Evolutionary conservation across 2,113 vertebrate genomes (phyloP).

Genomic region (Redunca redunca): DNA sequence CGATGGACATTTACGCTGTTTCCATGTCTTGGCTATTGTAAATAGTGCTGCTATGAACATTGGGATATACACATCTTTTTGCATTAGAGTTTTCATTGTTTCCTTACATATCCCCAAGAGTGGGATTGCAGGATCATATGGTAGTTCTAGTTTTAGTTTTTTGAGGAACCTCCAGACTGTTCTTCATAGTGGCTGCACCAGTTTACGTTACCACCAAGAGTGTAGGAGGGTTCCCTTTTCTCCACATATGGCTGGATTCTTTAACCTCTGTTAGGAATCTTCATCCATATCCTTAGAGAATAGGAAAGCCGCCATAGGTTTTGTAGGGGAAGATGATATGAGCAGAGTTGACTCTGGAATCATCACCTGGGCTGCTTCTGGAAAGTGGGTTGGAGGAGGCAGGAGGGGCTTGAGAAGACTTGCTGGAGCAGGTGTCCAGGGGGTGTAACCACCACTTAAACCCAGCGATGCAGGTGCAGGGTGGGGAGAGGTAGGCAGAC

Average conservation of each 20-base stretch:
- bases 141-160: not conserved
- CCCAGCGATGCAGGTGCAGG: accelerated
- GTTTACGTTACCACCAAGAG: not conserved
- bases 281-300: not conserved
- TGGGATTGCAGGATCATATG: not conserved
- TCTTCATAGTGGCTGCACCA: not conserved
- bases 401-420: not conserved
- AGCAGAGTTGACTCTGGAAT: not conserved
- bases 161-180: not conserved
- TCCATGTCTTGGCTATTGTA: not conserved
- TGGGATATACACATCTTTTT: not conserved
- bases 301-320: not conserved
- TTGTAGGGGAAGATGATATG: too few relatives aligned
- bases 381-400: not conserved
- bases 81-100: not conserved
- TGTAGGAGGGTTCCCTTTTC: not conserved
- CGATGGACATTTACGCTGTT: not conserved
- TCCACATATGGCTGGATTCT: not conserved
- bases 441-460: not conserved
- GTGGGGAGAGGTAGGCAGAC: not conserved
- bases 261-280: not conserved
- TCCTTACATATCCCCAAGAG: not conserved
- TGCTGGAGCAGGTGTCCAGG: not conserved
- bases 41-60: not conserved
- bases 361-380: not conserved